Evolutionary conservation across 2,888 invertebrate genomes (phyloP).

Genomic region (Zonitis immaculata): DNA sequence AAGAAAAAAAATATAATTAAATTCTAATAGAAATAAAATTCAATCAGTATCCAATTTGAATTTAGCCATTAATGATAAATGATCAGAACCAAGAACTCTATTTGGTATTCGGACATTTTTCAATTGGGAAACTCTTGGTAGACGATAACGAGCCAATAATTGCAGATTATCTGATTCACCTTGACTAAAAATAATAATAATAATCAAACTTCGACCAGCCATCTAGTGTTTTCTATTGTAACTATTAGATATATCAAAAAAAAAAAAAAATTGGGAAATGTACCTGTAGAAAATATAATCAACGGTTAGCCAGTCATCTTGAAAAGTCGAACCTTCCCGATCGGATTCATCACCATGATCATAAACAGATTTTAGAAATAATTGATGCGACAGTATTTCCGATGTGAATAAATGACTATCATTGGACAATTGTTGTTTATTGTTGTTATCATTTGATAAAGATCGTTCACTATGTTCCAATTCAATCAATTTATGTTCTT

Average conservation of each 20-base stretch:
- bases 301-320: slow-evolving; percentile 72
- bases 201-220: too few relatives aligned
- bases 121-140: slow-evolving; percentile 55
- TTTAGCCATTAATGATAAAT: slow-evolving; percentile 70
- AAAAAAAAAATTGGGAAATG: too few relatives aligned
- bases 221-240: too few relatives aligned
- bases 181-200: too few relatives aligned
- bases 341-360: slow-evolving; percentile 49
- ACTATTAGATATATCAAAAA: too few relatives aligned
- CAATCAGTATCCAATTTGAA: slow-evolving; percentile 61
- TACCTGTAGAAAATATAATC: slow-evolving; percentile 91
- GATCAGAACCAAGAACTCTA: slow-evolving; percentile 71
- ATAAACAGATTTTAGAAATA: slow-evolving; percentile 68
- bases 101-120: slow-evolving; percentile 68
- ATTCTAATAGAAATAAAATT: too few relatives aligned
- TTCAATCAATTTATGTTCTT: slow-evolving; percentile 40
- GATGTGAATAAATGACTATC: slow-evolving; percentile 53
- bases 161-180: slow-evolving; percentile 52
- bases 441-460: slow-evolving; percentile 4
- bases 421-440: slow-evolving; percentile 21
- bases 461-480: slow-evolving; percentile 27
- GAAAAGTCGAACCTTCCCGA: slow-evolving; percentile 70
- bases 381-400: slow-evolving; percentile 60
- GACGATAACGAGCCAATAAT: slow-evolving; percentile 58
- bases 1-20: neutral